These are phyloP conservation scores for Lepus americanus DNA, from an alignment of 2,113 vertebrate species.

Conservation along the genomic window DNA sequence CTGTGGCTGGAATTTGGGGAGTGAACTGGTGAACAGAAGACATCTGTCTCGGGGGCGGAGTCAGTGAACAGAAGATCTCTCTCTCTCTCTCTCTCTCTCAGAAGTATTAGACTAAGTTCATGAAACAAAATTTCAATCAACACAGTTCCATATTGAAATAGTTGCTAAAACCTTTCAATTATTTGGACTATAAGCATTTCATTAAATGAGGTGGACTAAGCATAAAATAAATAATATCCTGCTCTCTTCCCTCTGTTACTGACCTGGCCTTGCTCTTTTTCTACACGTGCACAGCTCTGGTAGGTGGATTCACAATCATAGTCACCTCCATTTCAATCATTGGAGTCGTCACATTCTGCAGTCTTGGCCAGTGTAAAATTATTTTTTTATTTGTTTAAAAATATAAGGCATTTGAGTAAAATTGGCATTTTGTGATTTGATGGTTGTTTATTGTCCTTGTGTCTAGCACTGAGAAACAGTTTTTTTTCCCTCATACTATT, in stretches of 20 bases:
- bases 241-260: accelerated
- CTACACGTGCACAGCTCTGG: neutral
- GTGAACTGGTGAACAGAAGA: too few species aligned
- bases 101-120: neutral
- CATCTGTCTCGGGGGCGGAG: too few species aligned
- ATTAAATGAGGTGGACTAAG: neutral
- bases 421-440: too few species aligned
- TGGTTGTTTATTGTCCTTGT: too few species aligned
- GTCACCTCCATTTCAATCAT: neutral
- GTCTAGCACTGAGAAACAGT: too few species aligned
- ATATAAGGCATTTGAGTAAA: too few species aligned
- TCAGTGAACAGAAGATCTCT: too few species aligned
- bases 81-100: neutral
- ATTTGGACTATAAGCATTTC: neutral
- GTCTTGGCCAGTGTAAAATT: neutral
- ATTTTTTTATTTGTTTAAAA: too few species aligned
- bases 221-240: neutral
- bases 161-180: constrained; percentile 33
- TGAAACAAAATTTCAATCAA: neutral
- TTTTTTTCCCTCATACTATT: too few species aligned
- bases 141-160: neutral
- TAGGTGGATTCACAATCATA: too few species aligned
- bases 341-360: neutral
- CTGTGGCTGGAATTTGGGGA: too few species aligned
- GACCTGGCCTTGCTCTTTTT: accelerated